Base-by-base conservation (phyloP, 2,113 vertebrate genomes). In the Labeo rohita region DNA sequence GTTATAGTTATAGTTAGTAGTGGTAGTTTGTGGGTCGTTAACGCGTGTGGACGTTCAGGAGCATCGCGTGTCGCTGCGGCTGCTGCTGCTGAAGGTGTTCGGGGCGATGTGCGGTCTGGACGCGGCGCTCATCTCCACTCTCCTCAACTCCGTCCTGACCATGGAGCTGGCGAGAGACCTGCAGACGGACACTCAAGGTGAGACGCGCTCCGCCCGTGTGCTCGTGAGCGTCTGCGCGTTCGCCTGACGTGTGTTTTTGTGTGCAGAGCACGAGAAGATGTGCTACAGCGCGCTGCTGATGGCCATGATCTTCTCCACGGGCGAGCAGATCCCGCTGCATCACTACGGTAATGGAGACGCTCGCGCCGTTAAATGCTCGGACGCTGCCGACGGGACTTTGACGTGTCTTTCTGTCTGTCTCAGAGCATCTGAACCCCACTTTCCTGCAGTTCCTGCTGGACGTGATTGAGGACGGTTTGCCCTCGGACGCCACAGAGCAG, bases 221-320 rank as follows among this genome's bases (percentile, higher is more conserved):
- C 23, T n/a, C 66, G 16, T 70, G 65, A 11, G n/a, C 10, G 50
- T 54, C 4, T 52, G 6, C 6, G n/a, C 8, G 28, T 5, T 49
- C 65, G 6, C 1, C 49, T 88, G 13, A 70, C 6, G 2, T 78
- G 79, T 80, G 75, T 86, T 90, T 28, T 87, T 11, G 85, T 90
- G 83, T 91, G 50, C 93, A 99, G 98, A 99, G 90, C 98, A 99
- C 90, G 97, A 99, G 90, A 99, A 99, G 92, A 95, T 99, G 95
- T 99, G 98, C 86, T 99, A 99, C 91, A 97, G 98, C 0, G 97
- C 97, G 0, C 93, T 99, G 91, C 95, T 99, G 18, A 94, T 99
- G 70, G 95, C 97, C n/a, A 99, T 99, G 98, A 95, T 99, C 86
- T 98, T 99, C 94, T 98, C 96, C 59, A 99, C 97, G 97, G 98